These are phyloP conservation scores for Notolepis coatsorum DNA, from an alignment of 2,797 vertebrate genomes.

Conservation along the genomic window DNA sequence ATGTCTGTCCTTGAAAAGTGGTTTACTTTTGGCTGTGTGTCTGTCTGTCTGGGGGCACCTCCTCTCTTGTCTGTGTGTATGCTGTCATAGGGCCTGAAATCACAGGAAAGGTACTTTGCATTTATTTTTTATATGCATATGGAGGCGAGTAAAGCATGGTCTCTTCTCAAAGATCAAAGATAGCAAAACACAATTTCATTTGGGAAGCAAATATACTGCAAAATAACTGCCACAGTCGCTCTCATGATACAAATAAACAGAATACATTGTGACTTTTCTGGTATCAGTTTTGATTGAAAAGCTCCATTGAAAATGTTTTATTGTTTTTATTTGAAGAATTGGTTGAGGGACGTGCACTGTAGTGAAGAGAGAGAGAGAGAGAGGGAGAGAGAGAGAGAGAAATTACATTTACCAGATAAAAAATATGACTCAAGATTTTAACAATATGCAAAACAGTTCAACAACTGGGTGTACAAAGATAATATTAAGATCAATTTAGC, in stretches of 20 bases:
- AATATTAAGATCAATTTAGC: too few relatives aligned
- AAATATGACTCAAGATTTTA: too few relatives aligned
- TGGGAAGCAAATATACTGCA: neutral
- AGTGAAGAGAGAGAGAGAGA: too few relatives aligned
- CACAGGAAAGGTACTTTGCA: slow-evolving; percentile 34
- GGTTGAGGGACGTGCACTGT: too few relatives aligned
- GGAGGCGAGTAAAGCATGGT: slow-evolving; percentile 40
- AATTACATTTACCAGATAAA: too few relatives aligned
- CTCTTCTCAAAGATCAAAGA: slow-evolving; percentile 37
- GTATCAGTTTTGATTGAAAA: too few relatives aligned
- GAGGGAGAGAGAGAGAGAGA: too few relatives aligned
- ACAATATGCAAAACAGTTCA: too few relatives aligned
- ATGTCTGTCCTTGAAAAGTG: slow-evolving; percentile 44
- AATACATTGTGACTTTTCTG: neutral
- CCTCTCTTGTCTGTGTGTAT: slow-evolving; percentile 23
- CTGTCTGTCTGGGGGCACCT: slow-evolving; percentile 26
- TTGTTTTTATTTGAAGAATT: too few relatives aligned
- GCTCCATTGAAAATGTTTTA: too few relatives aligned
- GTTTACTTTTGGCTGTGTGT: slow-evolving; percentile 39
- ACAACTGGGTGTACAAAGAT: too few relatives aligned
- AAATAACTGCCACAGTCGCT: neutral
- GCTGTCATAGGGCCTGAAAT: slow-evolving; percentile 37
- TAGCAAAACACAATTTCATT: slow-evolving; percentile 40
- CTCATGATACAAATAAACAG: neutral
- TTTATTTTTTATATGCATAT: slow-evolving; percentile 28